phyloP scores from a whole-genome alignment of 1,140 invertebrate species.

The Drosophila neocordata region DNA sequence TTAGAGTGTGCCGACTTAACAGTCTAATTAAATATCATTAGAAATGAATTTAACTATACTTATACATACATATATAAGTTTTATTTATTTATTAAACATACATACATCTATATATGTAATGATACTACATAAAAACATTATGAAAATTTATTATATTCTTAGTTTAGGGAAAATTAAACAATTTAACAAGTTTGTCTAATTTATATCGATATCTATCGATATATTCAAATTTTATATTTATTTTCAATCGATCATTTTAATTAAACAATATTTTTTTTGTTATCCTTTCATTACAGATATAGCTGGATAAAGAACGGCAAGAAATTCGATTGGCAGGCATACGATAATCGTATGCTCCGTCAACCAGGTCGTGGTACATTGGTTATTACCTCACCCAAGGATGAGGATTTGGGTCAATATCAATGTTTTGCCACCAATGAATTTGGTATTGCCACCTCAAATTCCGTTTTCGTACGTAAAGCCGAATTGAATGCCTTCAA shows the following conservation, averaged over 20 bases:
- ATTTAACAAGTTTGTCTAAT: too few relatives aligned
- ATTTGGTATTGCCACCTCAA: constrained; percentile 96
- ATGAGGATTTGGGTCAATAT: constrained; percentile 97
- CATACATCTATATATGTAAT: too few relatives aligned
- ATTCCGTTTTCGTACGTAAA: constrained; percentile 97
- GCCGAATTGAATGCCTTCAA: constrained; percentile 96
- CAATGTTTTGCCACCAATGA: constrained; percentile 98
- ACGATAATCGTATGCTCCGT: constrained; percentile 96
- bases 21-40: neutral
- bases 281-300: constrained; percentile 87
- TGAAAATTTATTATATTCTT: too few relatives aligned
- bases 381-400: constrained; percentile 92
- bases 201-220: too few relatives aligned
- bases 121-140: too few relatives aligned
- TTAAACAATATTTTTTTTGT: neutral
- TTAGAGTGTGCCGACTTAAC: constrained; percentile 34
- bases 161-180: too few relatives aligned
- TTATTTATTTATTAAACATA: too few relatives aligned
- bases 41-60: neutral
- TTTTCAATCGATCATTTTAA: neutral
- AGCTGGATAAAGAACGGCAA: constrained; percentile 98
- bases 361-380: constrained; percentile 95
- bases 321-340: constrained; percentile 93
- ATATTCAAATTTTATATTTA: too few relatives aligned
- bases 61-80: neutral